Evolutionary conservation across 1,140 invertebrate species (phyloP).

Genomic region (Eumaeus atala): DNA sequence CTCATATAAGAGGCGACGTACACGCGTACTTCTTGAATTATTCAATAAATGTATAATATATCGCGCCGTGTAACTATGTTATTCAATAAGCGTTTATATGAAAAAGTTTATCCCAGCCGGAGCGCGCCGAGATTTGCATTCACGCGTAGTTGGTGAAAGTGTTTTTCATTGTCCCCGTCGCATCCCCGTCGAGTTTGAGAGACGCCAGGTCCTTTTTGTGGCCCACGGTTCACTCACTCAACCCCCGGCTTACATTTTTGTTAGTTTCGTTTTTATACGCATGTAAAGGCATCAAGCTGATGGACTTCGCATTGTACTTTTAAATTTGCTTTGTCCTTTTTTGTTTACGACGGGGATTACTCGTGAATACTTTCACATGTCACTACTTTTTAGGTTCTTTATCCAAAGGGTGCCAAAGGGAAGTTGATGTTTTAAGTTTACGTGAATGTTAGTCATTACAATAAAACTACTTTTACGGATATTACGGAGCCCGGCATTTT

Average conservation of each 20-base stretch:
- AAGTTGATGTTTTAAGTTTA: no score
- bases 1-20: no score
- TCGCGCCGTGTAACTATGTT: constrained; percentile 6
- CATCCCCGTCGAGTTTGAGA: constrained; percentile 26
- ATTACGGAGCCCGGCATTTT: no score
- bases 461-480: no score
- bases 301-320: constrained; percentile 16
- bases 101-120: constrained; percentile 6
- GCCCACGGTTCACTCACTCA: constrained; percentile 31
- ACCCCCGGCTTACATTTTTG: constrained; percentile 20
- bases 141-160: constrained; percentile 33
- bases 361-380: constrained; percentile 1
- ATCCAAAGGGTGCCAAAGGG: no score
- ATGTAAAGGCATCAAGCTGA: constrained; percentile 18
- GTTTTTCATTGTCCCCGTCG: constrained; percentile 35
- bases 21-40: not conserved
- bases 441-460: no score
- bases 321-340: constrained; percentile 8
- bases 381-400: no score
- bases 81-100: constrained; percentile 14
- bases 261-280: constrained; percentile 22
- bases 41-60: constrained; percentile 15
- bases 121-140: constrained; percentile 31
- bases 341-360: constrained; percentile 17
- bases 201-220: constrained; percentile 32